phyloP scores from a whole-genome alignment of 2,888 invertebrate genomes.

The Cataglyphis albicans region DNA sequence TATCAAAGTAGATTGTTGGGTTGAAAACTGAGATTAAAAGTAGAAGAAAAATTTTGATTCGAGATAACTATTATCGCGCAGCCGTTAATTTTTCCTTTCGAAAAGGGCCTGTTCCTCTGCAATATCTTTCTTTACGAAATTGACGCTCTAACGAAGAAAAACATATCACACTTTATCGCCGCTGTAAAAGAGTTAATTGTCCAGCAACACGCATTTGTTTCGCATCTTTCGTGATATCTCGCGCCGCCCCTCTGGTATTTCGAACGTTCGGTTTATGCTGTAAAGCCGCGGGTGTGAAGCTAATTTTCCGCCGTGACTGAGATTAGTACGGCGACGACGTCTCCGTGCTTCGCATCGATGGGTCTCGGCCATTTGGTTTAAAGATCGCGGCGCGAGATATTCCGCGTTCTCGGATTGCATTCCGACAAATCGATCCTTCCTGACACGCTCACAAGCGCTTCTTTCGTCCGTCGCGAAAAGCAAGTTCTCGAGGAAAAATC shows the following conservation, averaged over 20 bases:
- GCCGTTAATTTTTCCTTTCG: background rate
- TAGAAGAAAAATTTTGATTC: background rate
- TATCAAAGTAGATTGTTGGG: background rate
- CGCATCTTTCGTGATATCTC: slow-evolving; percentile 14
- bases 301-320: slow-evolving; percentile 28
- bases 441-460: slow-evolving; percentile 19
- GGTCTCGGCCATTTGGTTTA: slow-evolving; percentile 32
- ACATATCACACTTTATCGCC: background rate
- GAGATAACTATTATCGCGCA: background rate
- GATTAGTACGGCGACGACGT: slow-evolving; percentile 48
- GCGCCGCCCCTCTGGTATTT: slow-evolving; percentile 36
- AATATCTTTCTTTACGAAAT: background rate
- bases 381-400: slow-evolving; percentile 51
- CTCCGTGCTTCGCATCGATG: slow-evolving; percentile 40
- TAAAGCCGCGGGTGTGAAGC: slow-evolving; percentile 40
- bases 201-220: slow-evolving; percentile 11
- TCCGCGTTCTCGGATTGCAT: slow-evolving; percentile 44
- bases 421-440: slow-evolving; percentile 48
- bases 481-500: background rate
- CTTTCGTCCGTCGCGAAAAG: slow-evolving; percentile 2
- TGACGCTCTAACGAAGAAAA: background rate
- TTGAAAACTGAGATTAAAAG: background rate
- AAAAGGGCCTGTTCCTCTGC: background rate
- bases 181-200: slow-evolving; percentile 8
- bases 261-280: slow-evolving; percentile 38